Percentiles rank a stretch among this genome's conserved stretches.
These are phyloP conservation scores for Pardalotus punctatus DNA, from an alignment of 2,113 vertebrate species.

Conservation along the genomic window DNA sequence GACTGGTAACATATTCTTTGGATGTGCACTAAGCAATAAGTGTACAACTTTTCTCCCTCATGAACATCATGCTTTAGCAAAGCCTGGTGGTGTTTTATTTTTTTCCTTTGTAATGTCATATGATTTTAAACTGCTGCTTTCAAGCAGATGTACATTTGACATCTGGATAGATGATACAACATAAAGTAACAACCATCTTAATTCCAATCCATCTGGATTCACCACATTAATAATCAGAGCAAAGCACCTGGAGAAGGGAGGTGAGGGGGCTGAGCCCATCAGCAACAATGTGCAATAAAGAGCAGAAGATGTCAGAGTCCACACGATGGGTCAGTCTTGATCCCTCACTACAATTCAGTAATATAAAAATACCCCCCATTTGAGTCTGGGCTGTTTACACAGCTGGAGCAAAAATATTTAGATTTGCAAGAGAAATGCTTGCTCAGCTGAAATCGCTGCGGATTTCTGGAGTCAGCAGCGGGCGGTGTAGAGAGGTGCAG, in stretches of 20 bases:
- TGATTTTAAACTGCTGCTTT: neutral
- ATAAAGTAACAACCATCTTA: neutral
- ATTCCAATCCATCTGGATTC: neutral
- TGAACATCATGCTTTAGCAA: neutral
- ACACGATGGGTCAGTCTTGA: fast-evolving
- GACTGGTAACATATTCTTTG: neutral
- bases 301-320: neutral
- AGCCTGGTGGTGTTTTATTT: neutral
- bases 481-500: neutral
- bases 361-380: neutral
- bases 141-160: neutral
- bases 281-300: neutral
- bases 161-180: neutral
- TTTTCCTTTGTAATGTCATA: neutral
- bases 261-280: neutral
- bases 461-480: neutral
- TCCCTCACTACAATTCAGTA: neutral
- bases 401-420: constrained; percentile 62
- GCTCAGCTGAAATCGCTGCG: neutral
- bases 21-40: neutral
- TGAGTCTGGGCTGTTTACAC: neutral
- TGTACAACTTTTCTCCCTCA: neutral
- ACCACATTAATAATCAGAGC: neutral
- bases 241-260: neutral
- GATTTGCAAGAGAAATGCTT: constrained; percentile 9